A percentile compares a stretch with the other conserved stretches of the same genome.
phyloP scores from a whole-genome alignment of 2,113 vertebrate genomes.

The Promerops cafer region DNA sequence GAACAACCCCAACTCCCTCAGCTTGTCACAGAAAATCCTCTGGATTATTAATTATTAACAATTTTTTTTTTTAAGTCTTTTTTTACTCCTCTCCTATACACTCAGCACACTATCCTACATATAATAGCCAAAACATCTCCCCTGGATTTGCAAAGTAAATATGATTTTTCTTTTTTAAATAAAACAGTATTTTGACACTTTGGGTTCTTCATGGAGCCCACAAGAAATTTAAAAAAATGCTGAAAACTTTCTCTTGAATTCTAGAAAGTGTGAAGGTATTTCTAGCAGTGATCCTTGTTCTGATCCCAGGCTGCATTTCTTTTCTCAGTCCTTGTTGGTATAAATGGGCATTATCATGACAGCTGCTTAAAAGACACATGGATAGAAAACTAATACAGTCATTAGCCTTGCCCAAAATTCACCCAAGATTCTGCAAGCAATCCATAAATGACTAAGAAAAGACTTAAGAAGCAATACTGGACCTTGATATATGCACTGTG shows the following conservation, averaged over 20 bases:
- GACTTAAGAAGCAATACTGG: not conserved
- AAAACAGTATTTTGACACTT: not conserved
- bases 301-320: not conserved
- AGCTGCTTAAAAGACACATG: rapidly evolving
- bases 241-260: not conserved
- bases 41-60: not conserved
- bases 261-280: not conserved
- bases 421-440: not conserved
- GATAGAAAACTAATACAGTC: not conserved
- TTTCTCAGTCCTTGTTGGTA: not conserved
- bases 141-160: not conserved
- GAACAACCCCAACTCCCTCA: not conserved
- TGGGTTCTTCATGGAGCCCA: not conserved
- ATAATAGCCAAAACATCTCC: not conserved
- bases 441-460: not conserved
- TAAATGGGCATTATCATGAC: not conserved
- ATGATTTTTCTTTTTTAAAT: not conserved
- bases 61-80: rapidly evolving
- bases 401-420: not conserved
- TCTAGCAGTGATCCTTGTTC: not conserved
- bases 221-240: not conserved
- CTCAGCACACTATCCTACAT: not conserved
- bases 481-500: not conserved
- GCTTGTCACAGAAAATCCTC: not conserved
- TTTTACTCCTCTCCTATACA: not conserved